Base-by-base conservation (phyloP, 2,113 vertebrate genomes). In the Neoarius graeffei region DNA sequence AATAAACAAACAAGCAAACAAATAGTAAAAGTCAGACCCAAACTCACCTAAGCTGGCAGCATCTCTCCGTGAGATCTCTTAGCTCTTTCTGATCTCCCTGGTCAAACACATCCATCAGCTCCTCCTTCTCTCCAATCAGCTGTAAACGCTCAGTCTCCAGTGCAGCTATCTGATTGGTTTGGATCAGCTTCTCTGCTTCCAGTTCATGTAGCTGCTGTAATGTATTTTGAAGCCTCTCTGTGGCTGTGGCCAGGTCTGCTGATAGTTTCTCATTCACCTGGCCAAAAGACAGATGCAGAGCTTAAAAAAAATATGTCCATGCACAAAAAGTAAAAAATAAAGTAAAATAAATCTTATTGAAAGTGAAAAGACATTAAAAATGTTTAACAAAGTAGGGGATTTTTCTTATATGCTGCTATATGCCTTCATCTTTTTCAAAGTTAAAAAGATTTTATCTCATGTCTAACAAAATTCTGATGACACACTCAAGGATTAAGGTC, bases 201-300 rank as follows among this genome's bases (percentile, higher is more conserved):
- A 94, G 89, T 67, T 93, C 92, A 71, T 93, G 90, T 13, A 95
- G 88, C 86, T 95, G 88, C 48, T 86, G 86, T 86, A 93, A 86
- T 62, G 88, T 92, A 7, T 27, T 80, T 13, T 90, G 92, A 35
- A 93, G 85, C 27, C 76, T 89, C 83, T 90, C 86, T 64, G 76
- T 91, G 35, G 90, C 93, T 85, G 85, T 85, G 30, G 92, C 90
- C 23, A 95, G 92, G 67, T 96, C 94, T 23, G 67, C 52, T 62
- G 88, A 90, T 59, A 96, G 88, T 60, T 91, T 93, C 83, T 94
- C 88, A 59, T 94, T 96, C 15, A 83, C 87, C 95, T 96, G 90
- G 20, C 77, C 62, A 66, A n/a, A 62, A 56, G 11, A 52, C 30
- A 66, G 30, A 81, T 15, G 5, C 23, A 77, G 15, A n/a, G 48